These are phyloP conservation scores for Tympanoctomys barrerae DNA, from an alignment of 2,797 vertebrate species.

Conservation along the genomic window DNA sequence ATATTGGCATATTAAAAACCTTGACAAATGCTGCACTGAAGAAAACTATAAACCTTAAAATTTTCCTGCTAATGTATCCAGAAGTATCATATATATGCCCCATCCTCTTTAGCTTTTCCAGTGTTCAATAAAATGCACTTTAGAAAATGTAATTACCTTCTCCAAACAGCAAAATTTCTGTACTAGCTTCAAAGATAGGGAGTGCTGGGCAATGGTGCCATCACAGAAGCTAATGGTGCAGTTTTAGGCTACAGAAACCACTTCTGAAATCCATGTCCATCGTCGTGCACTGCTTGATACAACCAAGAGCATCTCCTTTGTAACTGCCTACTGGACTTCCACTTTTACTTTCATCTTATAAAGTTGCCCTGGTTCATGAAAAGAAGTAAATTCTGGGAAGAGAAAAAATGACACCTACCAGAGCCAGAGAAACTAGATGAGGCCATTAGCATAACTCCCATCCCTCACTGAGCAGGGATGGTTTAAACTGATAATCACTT, in stretches of 20 bases:
- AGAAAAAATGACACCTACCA: not conserved
- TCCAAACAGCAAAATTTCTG: not conserved
- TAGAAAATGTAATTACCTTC: not conserved
- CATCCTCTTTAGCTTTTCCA: not conserved
- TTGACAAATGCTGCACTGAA: not conserved
- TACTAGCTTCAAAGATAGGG: not conserved
- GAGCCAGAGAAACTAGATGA: constrained; percentile 8
- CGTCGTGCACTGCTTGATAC: not conserved
- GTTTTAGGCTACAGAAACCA: not conserved
- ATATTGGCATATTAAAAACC: constrained; percentile 5
- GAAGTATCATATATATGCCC: not conserved
- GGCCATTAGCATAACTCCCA: not conserved
- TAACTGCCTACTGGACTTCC: not conserved
- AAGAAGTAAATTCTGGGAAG: not conserved
- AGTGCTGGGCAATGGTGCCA: not conserved
- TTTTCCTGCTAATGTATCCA: not conserved
- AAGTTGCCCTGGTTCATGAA: not conserved
- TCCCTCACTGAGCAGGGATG: not conserved
- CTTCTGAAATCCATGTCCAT: not conserved
- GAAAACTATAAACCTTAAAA: not conserved
- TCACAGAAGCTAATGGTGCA: not conserved
- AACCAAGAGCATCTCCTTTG: not conserved
- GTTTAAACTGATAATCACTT: constrained; percentile 47
- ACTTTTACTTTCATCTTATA: constrained; percentile 15
- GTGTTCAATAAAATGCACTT: not conserved